phyloP scores from a whole-genome alignment of 2,113 vertebrate species.

The Psittacula cyanocephala region DNA sequence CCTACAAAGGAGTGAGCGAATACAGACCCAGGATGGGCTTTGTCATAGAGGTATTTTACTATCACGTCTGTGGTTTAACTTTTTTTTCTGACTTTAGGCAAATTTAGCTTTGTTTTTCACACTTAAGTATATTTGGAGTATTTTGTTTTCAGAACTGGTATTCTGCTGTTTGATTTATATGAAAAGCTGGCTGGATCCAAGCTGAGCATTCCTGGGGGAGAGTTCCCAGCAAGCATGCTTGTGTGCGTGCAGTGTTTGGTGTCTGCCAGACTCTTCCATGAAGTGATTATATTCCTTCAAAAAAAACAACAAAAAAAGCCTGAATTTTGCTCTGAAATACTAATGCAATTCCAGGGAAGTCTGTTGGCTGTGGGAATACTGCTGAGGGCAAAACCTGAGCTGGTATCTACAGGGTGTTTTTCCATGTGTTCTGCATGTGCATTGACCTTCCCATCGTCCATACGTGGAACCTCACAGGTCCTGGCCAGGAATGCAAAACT shows the following conservation, averaged over 20 bases:
- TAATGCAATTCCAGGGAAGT: background rate
- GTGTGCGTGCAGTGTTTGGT: conserved; percentile 12
- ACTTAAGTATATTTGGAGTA: conserved; percentile 10
- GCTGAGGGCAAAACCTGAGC: background rate
- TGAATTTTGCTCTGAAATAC: conserved; percentile 1
- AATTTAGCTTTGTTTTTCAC: conserved; percentile 29
- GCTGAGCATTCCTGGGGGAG: conserved; percentile 35
- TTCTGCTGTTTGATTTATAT: conserved; percentile 18
- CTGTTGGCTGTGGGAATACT: background rate
- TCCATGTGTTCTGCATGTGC: background rate
- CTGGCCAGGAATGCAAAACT: background rate
- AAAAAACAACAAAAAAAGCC: background rate
- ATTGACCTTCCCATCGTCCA: background rate
- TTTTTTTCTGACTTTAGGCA: background rate
- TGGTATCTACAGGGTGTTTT: background rate
- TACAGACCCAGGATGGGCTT: background rate
- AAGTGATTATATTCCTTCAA: background rate
- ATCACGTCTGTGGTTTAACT: background rate
- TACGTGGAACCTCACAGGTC: background rate
- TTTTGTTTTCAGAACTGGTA: conserved; percentile 1
- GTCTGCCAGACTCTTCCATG: conserved; percentile 38
- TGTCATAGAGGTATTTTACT: background rate
- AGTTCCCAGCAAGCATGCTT: conserved; percentile 47
- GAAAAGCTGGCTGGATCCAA: conserved; percentile 19
- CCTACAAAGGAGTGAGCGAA: background rate